These are phyloP conservation scores for Ceriagrion tenellum DNA, from an alignment of 2,888 invertebrate genomes.

Conservation along the genomic window DNA sequence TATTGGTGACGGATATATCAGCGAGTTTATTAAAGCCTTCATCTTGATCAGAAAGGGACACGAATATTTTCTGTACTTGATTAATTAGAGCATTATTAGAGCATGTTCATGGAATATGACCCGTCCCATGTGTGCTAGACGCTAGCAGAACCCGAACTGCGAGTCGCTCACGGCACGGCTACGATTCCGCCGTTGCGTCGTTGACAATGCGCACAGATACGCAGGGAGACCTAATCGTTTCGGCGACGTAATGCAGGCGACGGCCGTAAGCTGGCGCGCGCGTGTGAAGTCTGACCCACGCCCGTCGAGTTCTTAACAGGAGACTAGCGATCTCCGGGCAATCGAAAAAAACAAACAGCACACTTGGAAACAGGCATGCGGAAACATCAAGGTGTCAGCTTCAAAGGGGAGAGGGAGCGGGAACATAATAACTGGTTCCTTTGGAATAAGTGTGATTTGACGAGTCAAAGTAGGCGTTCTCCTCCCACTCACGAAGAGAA, in stretches of 20 bases:
- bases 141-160: too few species aligned
- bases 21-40: too few species aligned
- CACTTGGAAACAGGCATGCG: neutral
- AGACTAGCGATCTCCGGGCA: neutral
- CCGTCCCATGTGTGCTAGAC: too few species aligned
- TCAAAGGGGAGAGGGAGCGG: neutral
- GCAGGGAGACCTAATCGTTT: slow-evolving; percentile 7
- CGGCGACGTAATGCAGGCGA: slow-evolving; percentile 8
- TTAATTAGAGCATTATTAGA: too few species aligned
- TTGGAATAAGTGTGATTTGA: neutral
- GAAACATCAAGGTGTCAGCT: neutral
- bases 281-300: neutral
- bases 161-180: neutral
- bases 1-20: too few species aligned
- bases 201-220: neutral
- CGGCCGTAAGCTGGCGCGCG: slow-evolving; percentile 28
- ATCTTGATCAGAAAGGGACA: too few species aligned
- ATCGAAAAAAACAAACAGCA: neutral
- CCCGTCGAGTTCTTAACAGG: neutral
- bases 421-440: neutral
- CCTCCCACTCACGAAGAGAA: neutral
- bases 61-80: too few species aligned
- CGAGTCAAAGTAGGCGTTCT: neutral
- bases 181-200: neutral
- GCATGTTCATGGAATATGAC: too few species aligned